Evolutionary conservation across 2,797 vertebrate genomes (phyloP), one percentile per base, ranked within the genome.

Genomic region (Galago senegalensis): DNA sequence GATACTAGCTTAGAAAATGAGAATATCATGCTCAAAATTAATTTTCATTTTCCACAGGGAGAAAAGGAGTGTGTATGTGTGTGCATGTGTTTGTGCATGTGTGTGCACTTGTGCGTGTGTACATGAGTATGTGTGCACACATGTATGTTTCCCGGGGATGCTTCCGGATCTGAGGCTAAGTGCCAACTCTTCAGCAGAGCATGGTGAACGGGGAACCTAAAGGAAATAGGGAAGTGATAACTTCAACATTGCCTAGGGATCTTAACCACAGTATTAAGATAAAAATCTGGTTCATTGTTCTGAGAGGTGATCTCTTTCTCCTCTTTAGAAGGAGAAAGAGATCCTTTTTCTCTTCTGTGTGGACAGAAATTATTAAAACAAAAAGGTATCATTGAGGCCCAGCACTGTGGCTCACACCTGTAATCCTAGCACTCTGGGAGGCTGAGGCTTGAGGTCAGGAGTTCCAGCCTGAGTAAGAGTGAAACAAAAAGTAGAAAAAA

Each of bases 311-410:
- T 11, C 37, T 75, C 40, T 70, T 88, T 93, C 21, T 92, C 17
- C 53, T 91, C 58, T 79, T 40, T 40, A 29, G 76, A 88, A 88
- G 43, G 77, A 34, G 34, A n/a, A n/a, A n/a, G n/a, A n/a, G 13
- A 49, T 27, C 2, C 2, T 5, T 61, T 67, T 43, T 93, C 23
- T 14, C 21, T 94, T 29, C 46, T 89, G 46, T 29, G 12, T 72
- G 61, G 56, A 95, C 79, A 94, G 25, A 89, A 80, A 76, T 77
- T 56, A 80, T 89, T 82, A 80, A 81, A 67, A 81, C n/a, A 84
- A 79, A 69, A 67, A 70, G 10, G 16, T 2, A 2, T 77, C 89
- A 25, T 63, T 86, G 53, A 49, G 49, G 49, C 49, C 49, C 49
- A 49, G 49, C 49, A 49, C 13, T 14, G 49, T 14, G 49, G 49